Conservation (phyloP, 2,888 invertebrate genomes). For the Heliconius ethilla region DNA sequence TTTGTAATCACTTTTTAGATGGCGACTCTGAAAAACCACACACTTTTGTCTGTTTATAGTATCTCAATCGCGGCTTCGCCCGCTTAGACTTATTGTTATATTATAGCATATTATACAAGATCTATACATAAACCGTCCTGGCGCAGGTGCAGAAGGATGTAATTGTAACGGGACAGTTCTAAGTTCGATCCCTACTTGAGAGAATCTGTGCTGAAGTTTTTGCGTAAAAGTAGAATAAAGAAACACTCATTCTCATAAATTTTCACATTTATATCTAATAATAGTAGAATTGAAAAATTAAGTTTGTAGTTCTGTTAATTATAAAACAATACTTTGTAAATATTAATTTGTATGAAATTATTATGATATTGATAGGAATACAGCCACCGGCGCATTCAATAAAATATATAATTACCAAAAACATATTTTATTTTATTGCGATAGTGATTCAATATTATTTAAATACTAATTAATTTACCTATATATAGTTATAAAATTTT, state of each 20-base stretch:
- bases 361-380: background rate
- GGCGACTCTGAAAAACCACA: background rate
- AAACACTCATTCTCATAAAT: no score
- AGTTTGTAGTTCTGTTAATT: background rate
- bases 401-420: no score
- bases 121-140: no score
- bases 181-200: no score
- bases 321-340: background rate
- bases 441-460: background rate
- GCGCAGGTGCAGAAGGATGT: no score
- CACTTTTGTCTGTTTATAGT: slow-evolving; percentile 1
- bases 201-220: no score
- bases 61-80: no score
- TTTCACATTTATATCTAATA: no score
- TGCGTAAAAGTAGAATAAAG: no score
- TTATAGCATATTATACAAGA: no score
- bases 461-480: background rate
- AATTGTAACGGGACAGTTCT: no score
- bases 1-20: slow-evolving; percentile 32
- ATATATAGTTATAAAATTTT: background rate
- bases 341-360: background rate
- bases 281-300: background rate
- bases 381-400: background rate
- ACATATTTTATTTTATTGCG: background rate
- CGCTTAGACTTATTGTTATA: no score